A percentile compares a stretch with the other conserved stretches of the same genome.
Conservation (phyloP, 2,797 vertebrate species). For the Scomberomorus guttatus region DNA sequence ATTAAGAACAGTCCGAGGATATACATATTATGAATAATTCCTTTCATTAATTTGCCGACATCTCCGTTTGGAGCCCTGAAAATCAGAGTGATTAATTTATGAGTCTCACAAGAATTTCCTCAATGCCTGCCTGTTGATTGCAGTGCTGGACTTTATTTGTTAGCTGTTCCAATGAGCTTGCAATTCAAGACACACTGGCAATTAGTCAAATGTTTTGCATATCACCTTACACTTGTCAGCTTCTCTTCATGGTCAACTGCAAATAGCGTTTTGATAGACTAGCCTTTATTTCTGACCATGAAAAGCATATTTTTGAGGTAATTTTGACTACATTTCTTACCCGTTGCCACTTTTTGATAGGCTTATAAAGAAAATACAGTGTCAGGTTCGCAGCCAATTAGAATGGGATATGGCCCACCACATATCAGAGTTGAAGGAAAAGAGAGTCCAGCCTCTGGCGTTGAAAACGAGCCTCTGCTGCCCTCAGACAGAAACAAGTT, state of each 20-base stretch:
- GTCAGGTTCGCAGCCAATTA: constrained; percentile 79
- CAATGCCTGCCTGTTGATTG: constrained; percentile 88
- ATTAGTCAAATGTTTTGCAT: constrained; percentile 79
- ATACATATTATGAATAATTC: constrained; percentile 89
- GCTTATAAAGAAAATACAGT: constrained; percentile 63
- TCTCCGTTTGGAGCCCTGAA: constrained; percentile 84
- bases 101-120: constrained; percentile 87
- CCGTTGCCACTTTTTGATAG: constrained; percentile 65
- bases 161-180: constrained; percentile 81
- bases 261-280: constrained; percentile 61
- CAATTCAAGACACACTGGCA: constrained; percentile 74
- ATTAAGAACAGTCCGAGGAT: constrained; percentile 86
- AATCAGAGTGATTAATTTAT: constrained; percentile 89
- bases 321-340: constrained; percentile 42
- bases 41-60: constrained; percentile 89
- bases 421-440: constrained; percentile 53
- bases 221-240: constrained; percentile 76
- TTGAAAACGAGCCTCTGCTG: constrained; percentile 71
- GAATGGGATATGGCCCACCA: constrained; percentile 48
- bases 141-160: constrained; percentile 86
- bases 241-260: constrained; percentile 66
- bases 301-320: constrained; percentile 32
- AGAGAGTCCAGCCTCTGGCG: constrained; percentile 80
- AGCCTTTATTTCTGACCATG: constrained; percentile 50
- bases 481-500: constrained; percentile 73